Percentiles rank a stretch among this genome's conserved stretches.
Conservation (phyloP, 1,140 invertebrate species). For the Bradysia coprophila region DNA sequence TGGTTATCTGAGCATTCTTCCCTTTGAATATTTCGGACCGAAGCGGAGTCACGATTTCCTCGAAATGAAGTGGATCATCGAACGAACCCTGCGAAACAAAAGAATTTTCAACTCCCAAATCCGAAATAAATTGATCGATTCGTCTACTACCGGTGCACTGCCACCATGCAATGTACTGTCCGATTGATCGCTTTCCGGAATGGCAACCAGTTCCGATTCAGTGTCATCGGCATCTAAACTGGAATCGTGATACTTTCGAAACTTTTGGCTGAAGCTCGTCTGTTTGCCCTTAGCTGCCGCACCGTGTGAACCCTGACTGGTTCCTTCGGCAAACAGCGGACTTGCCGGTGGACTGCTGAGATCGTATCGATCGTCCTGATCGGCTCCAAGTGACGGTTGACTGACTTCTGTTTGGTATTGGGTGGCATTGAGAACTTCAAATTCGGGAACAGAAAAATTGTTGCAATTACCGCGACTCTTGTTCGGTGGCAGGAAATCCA, state of each 20-base stretch:
- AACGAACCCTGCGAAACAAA: conserved; percentile 47
- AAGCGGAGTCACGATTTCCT: conserved; percentile 23
- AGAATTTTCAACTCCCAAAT: too few species aligned
- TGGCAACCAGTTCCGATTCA: conserved; percentile 70
- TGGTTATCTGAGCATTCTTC: conserved; percentile 3
- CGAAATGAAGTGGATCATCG: conserved; percentile 37
- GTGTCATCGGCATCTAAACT: conserved; percentile 65
- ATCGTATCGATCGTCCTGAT: conserved; percentile 25
- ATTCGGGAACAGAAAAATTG: background rate
- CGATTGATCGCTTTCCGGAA: conserved; percentile 70
- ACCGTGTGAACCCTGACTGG: conserved; percentile 9
- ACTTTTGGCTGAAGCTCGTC: conserved; percentile 6
- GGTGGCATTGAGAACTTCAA: conserved; percentile 1
- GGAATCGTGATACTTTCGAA: conserved; percentile 36
- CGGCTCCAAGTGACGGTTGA: conserved; percentile 50
- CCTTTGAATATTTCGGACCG: conserved; percentile 20
- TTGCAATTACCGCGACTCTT: conserved; percentile 32
- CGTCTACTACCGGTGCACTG: conserved; percentile 37
- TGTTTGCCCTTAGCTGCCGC: conserved; percentile 20
- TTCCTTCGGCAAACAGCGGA: conserved; percentile 22
- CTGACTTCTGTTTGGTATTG: conserved; percentile 38
- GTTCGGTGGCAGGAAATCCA: conserved; percentile 35
- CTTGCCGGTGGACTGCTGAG: conserved; percentile 18
- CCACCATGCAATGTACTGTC: conserved; percentile 61
- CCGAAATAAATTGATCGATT: too few species aligned